phyloP scores from a whole-genome alignment of 2,113 vertebrate genomes.

The Bubalus kerabau region DNA sequence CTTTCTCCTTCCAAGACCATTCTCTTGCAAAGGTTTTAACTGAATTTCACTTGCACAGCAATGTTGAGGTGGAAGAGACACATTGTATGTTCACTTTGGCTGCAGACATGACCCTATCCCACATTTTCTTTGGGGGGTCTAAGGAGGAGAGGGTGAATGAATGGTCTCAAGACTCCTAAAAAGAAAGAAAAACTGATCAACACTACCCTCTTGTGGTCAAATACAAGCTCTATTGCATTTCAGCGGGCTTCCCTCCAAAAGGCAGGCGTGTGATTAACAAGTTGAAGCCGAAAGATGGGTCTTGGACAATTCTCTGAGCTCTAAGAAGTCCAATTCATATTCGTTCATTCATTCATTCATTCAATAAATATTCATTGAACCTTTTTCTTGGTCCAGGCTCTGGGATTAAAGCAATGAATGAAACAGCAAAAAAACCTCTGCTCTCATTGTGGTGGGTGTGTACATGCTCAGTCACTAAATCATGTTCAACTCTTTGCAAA shows the following conservation, averaged over 20 bases:
- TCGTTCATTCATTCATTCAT: not conserved
- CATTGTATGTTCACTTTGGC: not conserved
- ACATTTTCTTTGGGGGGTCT: not conserved
- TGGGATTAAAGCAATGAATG: not conserved
- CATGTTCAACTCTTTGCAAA: not conserved
- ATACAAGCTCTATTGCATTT: not conserved
- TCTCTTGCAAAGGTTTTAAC: not conserved
- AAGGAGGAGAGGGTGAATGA: not conserved
- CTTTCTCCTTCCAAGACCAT: not conserved
- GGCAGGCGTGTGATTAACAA: not conserved
- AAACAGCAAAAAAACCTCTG: not conserved
- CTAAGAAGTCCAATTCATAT: not conserved
- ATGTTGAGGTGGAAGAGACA: not conserved
- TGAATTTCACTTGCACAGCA: not conserved
- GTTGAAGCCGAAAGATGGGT: not conserved
- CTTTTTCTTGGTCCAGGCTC: not conserved
- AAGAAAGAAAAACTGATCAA: constrained; percentile 26
- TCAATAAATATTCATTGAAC: not conserved
- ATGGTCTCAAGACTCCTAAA: not conserved
- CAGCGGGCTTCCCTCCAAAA: not conserved
- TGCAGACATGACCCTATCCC: not conserved
- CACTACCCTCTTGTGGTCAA: constrained; percentile 60
- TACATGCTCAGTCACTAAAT: not conserved
- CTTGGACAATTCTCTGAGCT: not conserved
- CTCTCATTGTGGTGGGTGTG: not conserved